Base-by-base conservation (phyloP, 1,140 invertebrate species). In the Semibalanus balanoides region DNA sequence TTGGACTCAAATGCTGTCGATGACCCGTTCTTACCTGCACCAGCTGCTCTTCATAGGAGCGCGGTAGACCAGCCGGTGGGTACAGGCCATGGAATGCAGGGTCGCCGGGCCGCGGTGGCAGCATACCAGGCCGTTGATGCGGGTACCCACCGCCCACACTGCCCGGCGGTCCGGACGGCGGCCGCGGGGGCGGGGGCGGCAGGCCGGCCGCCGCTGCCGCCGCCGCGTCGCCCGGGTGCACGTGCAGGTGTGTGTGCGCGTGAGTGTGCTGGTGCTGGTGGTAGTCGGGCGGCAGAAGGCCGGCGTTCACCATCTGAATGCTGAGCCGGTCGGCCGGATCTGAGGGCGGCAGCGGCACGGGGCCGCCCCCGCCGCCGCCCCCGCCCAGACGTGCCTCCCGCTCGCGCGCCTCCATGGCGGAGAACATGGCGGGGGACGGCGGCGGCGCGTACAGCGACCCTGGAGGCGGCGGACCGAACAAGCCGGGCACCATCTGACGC, bases 291-390 rank as follows among this genome's bases (percentile, higher is more conserved):
- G 51, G 74, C 31, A 30, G 31, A 30, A 74, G 73, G 73, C 75
- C n/a, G 0, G 19, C 73, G 74, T 79, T 78, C 30, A 75, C 31
- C 69, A 75, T 71, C 72, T 71, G 72, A 28, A 30, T 31, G 72
- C 74, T 19, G 30, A 64, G 30, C 25, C 72, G 51, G 30, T 30
- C 22, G 31, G 30, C 74, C 74, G 72, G 31, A 22, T 70, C 22
- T 27, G 72, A 75, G 30, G 72, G 70, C 19, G 30, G 31, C 51
- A 75, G 28, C 69, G 76, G 73, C 28, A 75, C 51, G n/a, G n/a
- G n/a, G 22, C 51, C 51, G 51, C 51, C 51, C 1, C 51, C 51
- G 51, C 35, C 35, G 35, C 35, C 35, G 35, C 35, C 35, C n/a
- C 29, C 70, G 70, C 28, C 70, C 28, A 30, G 28, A 17, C 28